Base-by-base conservation (phyloP, 2,797 vertebrate genomes). In the Loris lydekkerianus region DNA sequence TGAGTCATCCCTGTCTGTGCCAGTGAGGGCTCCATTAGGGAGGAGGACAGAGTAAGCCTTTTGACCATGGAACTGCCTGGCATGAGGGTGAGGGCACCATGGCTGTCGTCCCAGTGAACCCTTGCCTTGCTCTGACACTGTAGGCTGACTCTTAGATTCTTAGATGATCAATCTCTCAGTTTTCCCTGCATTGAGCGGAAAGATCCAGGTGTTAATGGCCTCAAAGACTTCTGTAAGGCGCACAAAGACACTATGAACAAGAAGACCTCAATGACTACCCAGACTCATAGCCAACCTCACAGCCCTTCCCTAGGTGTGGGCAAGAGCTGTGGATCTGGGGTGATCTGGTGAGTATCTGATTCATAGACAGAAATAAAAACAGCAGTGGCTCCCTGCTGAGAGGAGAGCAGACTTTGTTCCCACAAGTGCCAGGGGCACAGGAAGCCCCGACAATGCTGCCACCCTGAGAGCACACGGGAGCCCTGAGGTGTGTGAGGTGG, bases 1-100 rank as follows among this genome's bases (percentile, higher is more conserved):
- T 95, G 84, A 83, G 91, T 94, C 96, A 96, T 96, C 46, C 40
- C 80, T 29, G 27, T 63, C 56, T 70, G 89, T 86, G 89, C 67
- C 89, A 94, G 70, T 20, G 46, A 86, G 85, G 82, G 86, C 83
- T 77, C 46, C 37, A 0, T 20, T 7, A 58, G 46, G 91, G 65
- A 78, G 25, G 49, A 77, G 61, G 20, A 84, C 21, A 58, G 78
- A 81, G 11, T 29, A 43, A 72, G 73, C 25, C 67, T 84, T 85
- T 15, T 37, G 65, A 40, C 53, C n/a, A 37, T 15, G 31, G 53
- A 63, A 80, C 29, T 14, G 23, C 49, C 65, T 56, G 4, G 43
- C 18, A 8, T 20, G 25, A 49, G 89, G 40, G 8, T 34, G 23
- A 56, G n/a, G 76, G 34, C 34, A 29, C 31, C 31, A 5, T 10